Conservation (phyloP, 2,888 invertebrate species). For the Zygogramma bicolorata region DNA sequence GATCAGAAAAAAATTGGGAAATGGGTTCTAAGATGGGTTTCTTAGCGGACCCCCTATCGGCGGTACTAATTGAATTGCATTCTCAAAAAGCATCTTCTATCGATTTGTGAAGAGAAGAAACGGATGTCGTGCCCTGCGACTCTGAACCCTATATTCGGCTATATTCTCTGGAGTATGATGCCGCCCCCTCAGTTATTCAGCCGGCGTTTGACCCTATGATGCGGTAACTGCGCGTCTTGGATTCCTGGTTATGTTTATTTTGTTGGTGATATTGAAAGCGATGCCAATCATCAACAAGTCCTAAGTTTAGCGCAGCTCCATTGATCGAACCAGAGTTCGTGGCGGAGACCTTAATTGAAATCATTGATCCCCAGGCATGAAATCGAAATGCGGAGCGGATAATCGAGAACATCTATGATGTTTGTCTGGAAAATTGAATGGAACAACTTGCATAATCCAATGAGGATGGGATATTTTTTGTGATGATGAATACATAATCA, state of each 20-base stretch:
- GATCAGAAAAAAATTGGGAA: too few relatives aligned
- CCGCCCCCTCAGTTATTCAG: background rate
- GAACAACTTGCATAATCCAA: too few relatives aligned
- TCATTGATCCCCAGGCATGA: background rate
- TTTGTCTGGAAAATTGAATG: background rate
- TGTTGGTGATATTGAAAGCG: background rate
- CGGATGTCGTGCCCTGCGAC: too few relatives aligned
- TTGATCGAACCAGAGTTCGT: background rate
- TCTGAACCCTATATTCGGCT: too few relatives aligned
- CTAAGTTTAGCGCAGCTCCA: background rate
- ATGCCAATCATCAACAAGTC: slow-evolving; percentile 4
- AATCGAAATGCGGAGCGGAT: background rate
- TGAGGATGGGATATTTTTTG: too few relatives aligned
- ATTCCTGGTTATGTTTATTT: background rate
- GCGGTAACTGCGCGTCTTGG: background rate
- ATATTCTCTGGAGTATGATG: background rate
- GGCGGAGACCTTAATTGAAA: slow-evolving; percentile 6
- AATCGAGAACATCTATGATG: background rate
- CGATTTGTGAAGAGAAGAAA: too few relatives aligned
- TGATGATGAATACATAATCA: too few relatives aligned
- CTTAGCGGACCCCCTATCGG: too few relatives aligned
- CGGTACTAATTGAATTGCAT: too few relatives aligned
- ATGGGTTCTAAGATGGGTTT: too few relatives aligned
- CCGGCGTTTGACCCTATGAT: background rate
- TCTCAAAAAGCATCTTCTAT: too few relatives aligned